phyloP scores from a whole-genome alignment of 2,888 invertebrate species.

The Aquatica leii region DNA sequence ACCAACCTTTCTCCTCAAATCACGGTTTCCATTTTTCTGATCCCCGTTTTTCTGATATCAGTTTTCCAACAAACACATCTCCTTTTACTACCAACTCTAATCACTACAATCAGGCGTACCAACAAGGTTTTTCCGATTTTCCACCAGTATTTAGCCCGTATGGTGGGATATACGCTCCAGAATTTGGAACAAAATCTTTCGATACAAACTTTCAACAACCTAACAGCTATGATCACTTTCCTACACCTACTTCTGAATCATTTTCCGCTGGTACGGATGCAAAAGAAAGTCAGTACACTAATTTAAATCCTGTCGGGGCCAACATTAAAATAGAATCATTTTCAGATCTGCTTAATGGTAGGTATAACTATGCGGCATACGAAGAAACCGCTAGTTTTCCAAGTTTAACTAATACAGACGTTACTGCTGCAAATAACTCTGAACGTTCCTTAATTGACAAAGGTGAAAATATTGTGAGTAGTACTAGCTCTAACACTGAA shows the following conservation, averaged over 20 bases:
- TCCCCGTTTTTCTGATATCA: slow-evolving; percentile 54
- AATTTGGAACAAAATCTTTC: slow-evolving; percentile 60
- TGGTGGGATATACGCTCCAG: slow-evolving; percentile 54
- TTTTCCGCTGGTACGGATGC: slow-evolving; percentile 58
- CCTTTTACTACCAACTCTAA: slow-evolving; percentile 48
- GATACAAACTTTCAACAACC: slow-evolving; percentile 59
- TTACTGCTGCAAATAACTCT: slow-evolving; percentile 38
- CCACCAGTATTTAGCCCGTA: slow-evolving; percentile 63
- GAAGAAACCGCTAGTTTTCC: slow-evolving; percentile 59
- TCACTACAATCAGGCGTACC: slow-evolving; percentile 55
- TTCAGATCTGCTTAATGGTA: slow-evolving; percentile 68
- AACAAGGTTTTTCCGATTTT: slow-evolving; percentile 56
- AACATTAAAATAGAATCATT: slow-evolving; percentile 75
- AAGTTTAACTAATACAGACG: slow-evolving; percentile 42
- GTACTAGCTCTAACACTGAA: slow-evolving; percentile 51
- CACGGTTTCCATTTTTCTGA: slow-evolving; percentile 57
- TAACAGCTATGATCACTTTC: slow-evolving; percentile 66
- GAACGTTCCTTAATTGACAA: slow-evolving; percentile 40
- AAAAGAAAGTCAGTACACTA: slow-evolving; percentile 71
- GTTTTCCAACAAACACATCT: slow-evolving; percentile 49
- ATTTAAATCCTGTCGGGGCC: slow-evolving; percentile 71
- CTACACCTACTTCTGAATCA: slow-evolving; percentile 60
- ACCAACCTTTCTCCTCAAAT: slow-evolving; percentile 51
- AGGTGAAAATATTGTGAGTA: slow-evolving; percentile 49
- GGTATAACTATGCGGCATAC: slow-evolving; percentile 64